Conservation (phyloP, 64 coral and sea anemone species). For the Montipora sp. region DNA sequence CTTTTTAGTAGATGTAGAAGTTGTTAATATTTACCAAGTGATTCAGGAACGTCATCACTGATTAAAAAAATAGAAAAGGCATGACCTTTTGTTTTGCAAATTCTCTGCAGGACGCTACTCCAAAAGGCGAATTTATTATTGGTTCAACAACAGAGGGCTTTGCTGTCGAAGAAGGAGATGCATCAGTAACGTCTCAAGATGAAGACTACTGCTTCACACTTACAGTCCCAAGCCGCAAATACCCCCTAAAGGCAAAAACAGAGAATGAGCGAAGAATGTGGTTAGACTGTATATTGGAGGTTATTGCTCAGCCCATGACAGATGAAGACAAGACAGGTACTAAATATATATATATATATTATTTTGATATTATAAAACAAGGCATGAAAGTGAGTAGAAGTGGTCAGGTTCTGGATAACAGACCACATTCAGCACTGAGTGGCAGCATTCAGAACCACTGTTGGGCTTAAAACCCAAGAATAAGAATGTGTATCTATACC, state of each 20-base stretch:
- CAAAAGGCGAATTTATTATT: conserved; percentile 84
- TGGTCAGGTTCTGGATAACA: too few relatives aligned
- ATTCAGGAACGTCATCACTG: too few relatives aligned
- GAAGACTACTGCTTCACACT: conserved; percentile 79
- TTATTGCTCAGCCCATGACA: conserved; percentile 70
- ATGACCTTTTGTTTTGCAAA: not conserved
- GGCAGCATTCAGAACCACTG: too few relatives aligned
- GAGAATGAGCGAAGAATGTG: conserved; percentile 89
- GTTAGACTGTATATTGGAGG: conserved; percentile 67
- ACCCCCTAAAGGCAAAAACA: conserved; percentile 67
- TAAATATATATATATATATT: too few relatives aligned
- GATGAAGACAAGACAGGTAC: conserved; percentile 88
- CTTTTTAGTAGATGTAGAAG: too few relatives aligned
- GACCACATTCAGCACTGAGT: too few relatives aligned
- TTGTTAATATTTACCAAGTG: too few relatives aligned
- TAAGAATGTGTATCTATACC: too few relatives aligned
- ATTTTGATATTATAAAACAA: too few relatives aligned
- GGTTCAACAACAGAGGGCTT: conserved; percentile 87
- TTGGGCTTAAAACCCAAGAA: too few relatives aligned
- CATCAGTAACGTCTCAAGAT: conserved; percentile 34
- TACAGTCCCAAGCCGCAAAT: conserved; percentile 71
- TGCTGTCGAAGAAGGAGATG: conserved; percentile 49
- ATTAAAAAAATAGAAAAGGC: too few relatives aligned
- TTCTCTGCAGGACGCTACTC: conserved; percentile 66
- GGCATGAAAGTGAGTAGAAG: too few relatives aligned